phyloP scores from a whole-genome alignment of 2,888 invertebrate genomes.

The Chymomyza amoena region DNA sequence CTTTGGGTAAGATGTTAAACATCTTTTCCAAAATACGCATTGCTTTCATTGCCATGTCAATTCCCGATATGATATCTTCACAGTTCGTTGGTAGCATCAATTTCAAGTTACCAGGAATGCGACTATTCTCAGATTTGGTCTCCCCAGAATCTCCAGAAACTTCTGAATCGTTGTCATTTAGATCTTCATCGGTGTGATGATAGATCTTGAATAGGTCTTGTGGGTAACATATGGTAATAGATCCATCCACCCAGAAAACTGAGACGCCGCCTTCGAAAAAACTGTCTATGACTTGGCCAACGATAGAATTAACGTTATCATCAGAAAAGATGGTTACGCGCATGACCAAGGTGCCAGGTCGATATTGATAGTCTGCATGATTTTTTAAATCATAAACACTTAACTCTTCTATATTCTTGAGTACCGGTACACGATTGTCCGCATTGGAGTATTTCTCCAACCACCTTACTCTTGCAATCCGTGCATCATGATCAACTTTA shows the following conservation, averaged over 20 bases:
- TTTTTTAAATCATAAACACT: constrained; percentile 97
- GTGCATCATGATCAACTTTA: constrained; percentile 91
- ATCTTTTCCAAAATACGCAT: constrained; percentile 88
- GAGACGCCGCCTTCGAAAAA: constrained; percentile 91
- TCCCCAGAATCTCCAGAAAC: constrained; percentile 90
- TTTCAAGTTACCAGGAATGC: constrained; percentile 63
- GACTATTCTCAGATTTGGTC: constrained; percentile 84
- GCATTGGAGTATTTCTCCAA: constrained; percentile 88
- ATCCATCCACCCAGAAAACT: constrained; percentile 95
- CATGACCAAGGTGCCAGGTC: constrained; percentile 94
- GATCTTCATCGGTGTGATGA: constrained; percentile 82
- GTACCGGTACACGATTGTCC: constrained; percentile 85
- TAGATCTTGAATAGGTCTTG: constrained; percentile 93
- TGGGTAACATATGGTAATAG: constrained; percentile 93
- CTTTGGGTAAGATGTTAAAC: constrained; percentile 86
- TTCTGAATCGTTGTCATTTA: constrained; percentile 80
- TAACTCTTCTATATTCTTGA: constrained; percentile 88
- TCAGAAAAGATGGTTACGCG: constrained; percentile 89
- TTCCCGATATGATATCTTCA: constrained; percentile 86
- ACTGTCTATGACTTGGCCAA: constrained; percentile 94
- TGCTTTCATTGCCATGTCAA: constrained; percentile 87
- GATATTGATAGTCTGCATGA: constrained; percentile 95
- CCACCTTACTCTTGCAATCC: constrained; percentile 93
- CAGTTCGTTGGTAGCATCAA: constrained; percentile 78
- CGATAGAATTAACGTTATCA: constrained; percentile 85